Percentiles rank a stretch among this genome's conserved stretches.
These are phyloP conservation scores for Anadara kagoshimensis DNA, from an alignment of 1,140 invertebrate genomes.

Conservation along the genomic window DNA sequence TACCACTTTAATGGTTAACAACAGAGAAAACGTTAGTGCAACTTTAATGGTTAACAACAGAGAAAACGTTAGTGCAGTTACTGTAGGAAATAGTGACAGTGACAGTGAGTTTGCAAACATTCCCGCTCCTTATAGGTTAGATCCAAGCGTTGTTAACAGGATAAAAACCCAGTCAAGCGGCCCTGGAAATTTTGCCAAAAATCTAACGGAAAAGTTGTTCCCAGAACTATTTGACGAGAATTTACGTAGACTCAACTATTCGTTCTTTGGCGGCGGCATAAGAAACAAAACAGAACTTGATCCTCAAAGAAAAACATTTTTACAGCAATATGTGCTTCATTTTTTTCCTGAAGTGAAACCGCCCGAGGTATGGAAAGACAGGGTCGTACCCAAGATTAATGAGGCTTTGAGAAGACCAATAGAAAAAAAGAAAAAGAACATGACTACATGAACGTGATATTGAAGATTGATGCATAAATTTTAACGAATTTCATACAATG, in stretches of 20 bases:
- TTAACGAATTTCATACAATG: too few species aligned
- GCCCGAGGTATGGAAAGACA: slow-evolving; percentile 14
- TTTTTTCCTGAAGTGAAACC: slow-evolving; percentile 17
- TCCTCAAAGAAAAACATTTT: slow-evolving; percentile 18
- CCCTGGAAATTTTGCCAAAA: slow-evolving; percentile 30
- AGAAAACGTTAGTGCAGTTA: too few species aligned
- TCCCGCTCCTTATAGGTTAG: too few species aligned
- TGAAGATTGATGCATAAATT: too few species aligned
- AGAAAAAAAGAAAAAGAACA: too few species aligned
- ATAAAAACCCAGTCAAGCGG: neutral
- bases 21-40: too few species aligned
- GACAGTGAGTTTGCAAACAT: too few species aligned
- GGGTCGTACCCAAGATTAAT: slow-evolving; percentile 22
- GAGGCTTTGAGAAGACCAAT: slow-evolving; percentile 16
- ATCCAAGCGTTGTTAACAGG: too few species aligned
- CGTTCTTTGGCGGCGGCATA: slow-evolving; percentile 16
- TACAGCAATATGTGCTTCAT: slow-evolving; percentile 19
- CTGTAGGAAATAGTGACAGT: too few species aligned
- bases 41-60: too few species aligned
- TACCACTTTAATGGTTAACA: too few species aligned
- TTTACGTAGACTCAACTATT: slow-evolving; percentile 9
- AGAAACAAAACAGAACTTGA: slow-evolving; percentile 27
- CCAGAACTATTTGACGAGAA: slow-evolving; percentile 32
- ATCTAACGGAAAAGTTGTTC: slow-evolving; percentile 23
- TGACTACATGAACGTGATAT: too few species aligned